These are phyloP conservation scores for Hypomecis atomaria DNA, from an alignment of 2,888 invertebrate species.

Conservation along the genomic window DNA sequence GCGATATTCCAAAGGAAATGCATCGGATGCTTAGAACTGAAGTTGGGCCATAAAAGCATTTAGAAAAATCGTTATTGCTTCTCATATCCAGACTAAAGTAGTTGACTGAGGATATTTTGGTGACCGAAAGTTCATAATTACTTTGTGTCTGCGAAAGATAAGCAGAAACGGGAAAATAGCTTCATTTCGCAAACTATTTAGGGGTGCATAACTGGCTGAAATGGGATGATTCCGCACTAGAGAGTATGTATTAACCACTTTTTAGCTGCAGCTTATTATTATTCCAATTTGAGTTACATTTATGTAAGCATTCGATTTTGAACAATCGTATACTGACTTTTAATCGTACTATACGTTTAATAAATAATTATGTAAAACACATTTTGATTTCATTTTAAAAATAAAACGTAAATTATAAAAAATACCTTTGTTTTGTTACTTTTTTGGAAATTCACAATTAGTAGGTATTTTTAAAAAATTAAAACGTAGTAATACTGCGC, in stretches of 20 bases:
- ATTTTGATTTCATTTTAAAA: not conserved
- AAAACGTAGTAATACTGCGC: too few relatives aligned
- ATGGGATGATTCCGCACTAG: too few relatives aligned
- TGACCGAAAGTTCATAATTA: constrained; percentile 7
- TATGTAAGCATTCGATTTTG: too few relatives aligned
- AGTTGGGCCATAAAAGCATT: constrained; percentile 14
- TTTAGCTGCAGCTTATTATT: too few relatives aligned
- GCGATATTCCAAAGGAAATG: constrained; percentile 24
- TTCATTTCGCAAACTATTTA: not conserved
- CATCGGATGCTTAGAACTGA: constrained; percentile 19
- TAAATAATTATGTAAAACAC: too few relatives aligned
- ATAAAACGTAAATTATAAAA: too few relatives aligned
- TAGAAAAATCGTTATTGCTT: constrained; percentile 17
- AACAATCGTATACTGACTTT: too few relatives aligned
- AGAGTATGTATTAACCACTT: too few relatives aligned
- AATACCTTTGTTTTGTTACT: not conserved
- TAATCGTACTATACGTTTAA: too few relatives aligned
- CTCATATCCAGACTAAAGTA: constrained; percentile 7
- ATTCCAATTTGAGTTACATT: too few relatives aligned
- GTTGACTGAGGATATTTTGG: constrained; percentile 4
- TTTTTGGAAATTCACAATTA: too few relatives aligned
- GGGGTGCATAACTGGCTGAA: not conserved
- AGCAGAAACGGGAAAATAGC: not conserved
- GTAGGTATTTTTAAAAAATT: too few relatives aligned
- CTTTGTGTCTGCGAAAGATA: constrained; percentile 12